A percentile compares a stretch with the other conserved stretches of the same genome.
phyloP scores from a whole-genome alignment of 2,113 vertebrate genomes.

The Ochotona princeps region DNA sequence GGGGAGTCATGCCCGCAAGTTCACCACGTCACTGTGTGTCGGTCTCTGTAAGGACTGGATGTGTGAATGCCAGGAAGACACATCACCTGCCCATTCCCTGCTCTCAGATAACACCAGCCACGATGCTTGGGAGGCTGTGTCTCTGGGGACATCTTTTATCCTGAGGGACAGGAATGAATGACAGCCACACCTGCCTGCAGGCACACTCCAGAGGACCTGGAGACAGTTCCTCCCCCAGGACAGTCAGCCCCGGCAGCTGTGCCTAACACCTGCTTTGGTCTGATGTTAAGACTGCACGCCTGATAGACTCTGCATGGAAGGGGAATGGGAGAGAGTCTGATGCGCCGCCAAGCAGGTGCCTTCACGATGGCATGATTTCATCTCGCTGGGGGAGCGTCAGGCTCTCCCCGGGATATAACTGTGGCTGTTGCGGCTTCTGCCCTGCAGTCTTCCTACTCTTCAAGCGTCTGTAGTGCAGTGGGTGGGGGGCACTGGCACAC shows the following conservation, averaged over 20 bases:
- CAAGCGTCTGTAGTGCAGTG: background rate
- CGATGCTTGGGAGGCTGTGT: fast-evolving
- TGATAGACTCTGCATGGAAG: background rate
- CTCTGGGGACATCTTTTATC: background rate
- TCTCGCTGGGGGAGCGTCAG: background rate
- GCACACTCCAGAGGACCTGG: background rate
- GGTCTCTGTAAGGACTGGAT: background rate
- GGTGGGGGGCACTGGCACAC: background rate
- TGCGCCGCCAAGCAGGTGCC: background rate
- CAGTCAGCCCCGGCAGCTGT: background rate
- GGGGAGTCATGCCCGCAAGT: fast-evolving
- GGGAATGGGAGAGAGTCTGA: background rate
- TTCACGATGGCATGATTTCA: background rate
- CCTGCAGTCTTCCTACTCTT: background rate
- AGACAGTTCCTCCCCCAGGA: background rate
- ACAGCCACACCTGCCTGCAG: background rate
- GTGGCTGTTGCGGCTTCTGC: background rate
- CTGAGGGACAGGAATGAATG: background rate
- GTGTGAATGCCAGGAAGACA: fast-evolving
- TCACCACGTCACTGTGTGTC: too few relatives aligned
- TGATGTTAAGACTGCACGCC: background rate
- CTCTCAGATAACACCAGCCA: fast-evolving
- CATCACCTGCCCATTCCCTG: fast-evolving
- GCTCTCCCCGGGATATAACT: too few relatives aligned
- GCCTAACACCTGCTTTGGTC: background rate